A percentile compares a stretch with the other conserved stretches of the same genome.
phyloP scores from a whole-genome alignment of 2,888 invertebrate species.

The Mesodorylaimus sp. region DNA sequence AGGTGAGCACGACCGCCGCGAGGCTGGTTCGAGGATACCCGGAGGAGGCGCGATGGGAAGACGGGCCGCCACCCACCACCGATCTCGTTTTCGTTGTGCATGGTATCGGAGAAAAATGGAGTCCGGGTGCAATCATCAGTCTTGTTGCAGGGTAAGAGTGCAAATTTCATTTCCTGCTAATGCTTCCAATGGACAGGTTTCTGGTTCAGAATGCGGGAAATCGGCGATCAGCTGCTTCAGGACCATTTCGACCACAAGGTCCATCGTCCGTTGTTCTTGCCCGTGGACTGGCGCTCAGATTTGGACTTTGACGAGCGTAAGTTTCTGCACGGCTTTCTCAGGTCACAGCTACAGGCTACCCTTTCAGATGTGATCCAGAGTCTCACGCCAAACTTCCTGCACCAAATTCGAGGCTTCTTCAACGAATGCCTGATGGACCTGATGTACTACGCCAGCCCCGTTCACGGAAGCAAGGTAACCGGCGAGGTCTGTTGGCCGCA shows the following conservation, averaged over 20 bases:
- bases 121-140: too few relatives aligned
- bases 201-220: too few relatives aligned
- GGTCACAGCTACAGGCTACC: too few relatives aligned
- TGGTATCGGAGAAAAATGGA: constrained; percentile 52
- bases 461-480: constrained; percentile 46
- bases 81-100: constrained; percentile 53
- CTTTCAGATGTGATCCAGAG: too few relatives aligned
- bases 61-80: constrained; percentile 45
- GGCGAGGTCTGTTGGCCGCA: background rate
- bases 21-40: constrained; percentile 43
- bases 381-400: constrained; percentile 47
- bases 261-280: constrained; percentile 46
- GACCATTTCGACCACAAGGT: too few relatives aligned
- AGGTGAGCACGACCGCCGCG: too few relatives aligned
- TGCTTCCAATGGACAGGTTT: too few relatives aligned
- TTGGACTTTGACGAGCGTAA: constrained; percentile 45
- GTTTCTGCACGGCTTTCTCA: too few relatives aligned
- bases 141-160: too few relatives aligned
- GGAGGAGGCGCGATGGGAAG: constrained; percentile 40
- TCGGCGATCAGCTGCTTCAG: too few relatives aligned
- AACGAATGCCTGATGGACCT: constrained; percentile 54
- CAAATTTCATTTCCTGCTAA: too few relatives aligned
- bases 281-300: constrained; percentile 50
- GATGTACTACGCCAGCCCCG: constrained; percentile 51
- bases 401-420: constrained; percentile 43